Conservation (phyloP, 2,888 invertebrate genomes). For the Deladenus siricidicola region DNA sequence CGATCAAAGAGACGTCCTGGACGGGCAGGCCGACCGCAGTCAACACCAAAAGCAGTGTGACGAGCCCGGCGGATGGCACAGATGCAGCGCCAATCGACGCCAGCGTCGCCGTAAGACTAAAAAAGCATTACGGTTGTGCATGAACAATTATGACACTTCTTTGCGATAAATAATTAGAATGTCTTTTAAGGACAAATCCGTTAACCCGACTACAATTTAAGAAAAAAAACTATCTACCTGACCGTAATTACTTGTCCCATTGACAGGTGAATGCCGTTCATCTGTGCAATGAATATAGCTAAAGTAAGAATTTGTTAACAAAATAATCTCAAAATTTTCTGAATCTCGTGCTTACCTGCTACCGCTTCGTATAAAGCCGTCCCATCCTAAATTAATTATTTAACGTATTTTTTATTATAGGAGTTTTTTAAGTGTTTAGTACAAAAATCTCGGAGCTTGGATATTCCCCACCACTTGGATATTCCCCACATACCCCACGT, state of each 20-base stretch:
- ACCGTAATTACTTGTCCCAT: conserved; percentile 78
- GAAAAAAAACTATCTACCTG: conserved; percentile 15
- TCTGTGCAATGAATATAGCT: conserved; percentile 61
- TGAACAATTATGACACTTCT: not conserved
- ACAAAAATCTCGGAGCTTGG: too few species aligned
- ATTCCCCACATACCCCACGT: too few species aligned
- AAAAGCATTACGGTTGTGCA: not conserved
- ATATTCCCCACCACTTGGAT: too few species aligned
- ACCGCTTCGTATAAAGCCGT: conserved; percentile 70
- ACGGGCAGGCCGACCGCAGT: conserved; percentile 57
- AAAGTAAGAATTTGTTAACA: too few species aligned
- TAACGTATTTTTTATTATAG: too few species aligned
- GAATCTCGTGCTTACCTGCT: conserved; percentile 60
- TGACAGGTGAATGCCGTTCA: conserved; percentile 72
- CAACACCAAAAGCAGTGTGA: conserved; percentile 56
- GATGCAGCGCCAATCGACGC: conserved; percentile 98
- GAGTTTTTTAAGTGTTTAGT: too few species aligned
- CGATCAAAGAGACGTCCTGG: conserved; percentile 57
- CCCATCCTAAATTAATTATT: conserved; percentile 58
- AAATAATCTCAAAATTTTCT: too few species aligned
- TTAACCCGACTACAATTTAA: not conserved
- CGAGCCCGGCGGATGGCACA: conserved; percentile 59
- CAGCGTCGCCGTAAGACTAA: conserved; percentile 84
- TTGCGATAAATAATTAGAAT: not conserved
- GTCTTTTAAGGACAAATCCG: not conserved